Conservation (phyloP, 2,888 invertebrate species). For the Ischnus inquisitorius region DNA sequence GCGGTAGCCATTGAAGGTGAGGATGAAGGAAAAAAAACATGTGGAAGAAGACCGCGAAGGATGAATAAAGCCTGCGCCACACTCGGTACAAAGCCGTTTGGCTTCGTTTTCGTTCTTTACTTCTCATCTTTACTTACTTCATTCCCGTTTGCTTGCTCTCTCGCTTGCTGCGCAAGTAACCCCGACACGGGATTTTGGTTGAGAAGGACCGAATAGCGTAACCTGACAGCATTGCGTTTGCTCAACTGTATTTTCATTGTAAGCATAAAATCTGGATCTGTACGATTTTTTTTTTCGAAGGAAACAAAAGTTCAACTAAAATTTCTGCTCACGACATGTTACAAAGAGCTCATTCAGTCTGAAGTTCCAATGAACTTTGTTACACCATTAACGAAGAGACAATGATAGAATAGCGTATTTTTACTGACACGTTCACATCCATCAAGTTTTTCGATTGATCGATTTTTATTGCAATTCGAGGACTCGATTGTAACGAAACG, state of each 20-base stretch:
- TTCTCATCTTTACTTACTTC: slow-evolving; percentile 4
- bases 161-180: background rate
- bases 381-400: background rate
- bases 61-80: background rate
- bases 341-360: background rate
- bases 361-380: background rate
- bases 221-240: background rate
- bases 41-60: background rate
- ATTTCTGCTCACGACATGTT: too few species aligned
- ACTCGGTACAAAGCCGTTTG: slow-evolving; percentile 10
- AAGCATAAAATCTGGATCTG: background rate
- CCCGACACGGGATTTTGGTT: background rate
- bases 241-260: background rate
- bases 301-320: background rate
- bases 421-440: background rate
- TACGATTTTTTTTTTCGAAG: background rate
- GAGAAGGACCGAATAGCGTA: background rate
- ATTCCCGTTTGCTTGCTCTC: slow-evolving; percentile 4
- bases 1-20: slow-evolving; percentile 18
- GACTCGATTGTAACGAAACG: too few species aligned
- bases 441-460: background rate
- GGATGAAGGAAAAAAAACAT: background rate
- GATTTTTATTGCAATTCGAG: background rate
- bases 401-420: background rate
- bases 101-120: slow-evolving; percentile 5